These are phyloP conservation scores for Odobenus rosmarus DNA, from an alignment of 2,113 vertebrate genomes.

Conservation along the genomic window DNA sequence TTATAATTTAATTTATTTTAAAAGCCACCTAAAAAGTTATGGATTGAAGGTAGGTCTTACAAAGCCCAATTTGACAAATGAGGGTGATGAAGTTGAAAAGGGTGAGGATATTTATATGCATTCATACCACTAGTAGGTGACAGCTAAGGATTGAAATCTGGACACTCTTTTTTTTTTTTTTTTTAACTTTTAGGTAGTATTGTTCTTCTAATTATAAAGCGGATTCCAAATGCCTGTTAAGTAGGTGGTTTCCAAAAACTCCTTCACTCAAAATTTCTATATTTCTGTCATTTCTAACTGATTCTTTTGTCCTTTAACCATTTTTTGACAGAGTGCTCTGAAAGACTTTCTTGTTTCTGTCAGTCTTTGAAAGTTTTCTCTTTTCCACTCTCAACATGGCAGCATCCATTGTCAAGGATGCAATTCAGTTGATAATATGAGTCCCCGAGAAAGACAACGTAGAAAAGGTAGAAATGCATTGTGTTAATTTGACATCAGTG, in stretches of 20 bases:
- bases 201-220: slow-evolving; percentile 15
- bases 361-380: background rate
- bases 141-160: background rate
- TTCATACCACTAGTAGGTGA: background rate
- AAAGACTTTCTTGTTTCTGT: slow-evolving; percentile 16
- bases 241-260: slow-evolving; percentile 8
- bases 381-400: background rate
- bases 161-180: background rate
- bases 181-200: background rate
- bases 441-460: background rate
- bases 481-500: background rate
- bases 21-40: background rate
- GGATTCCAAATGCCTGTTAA: background rate
- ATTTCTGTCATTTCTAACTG: background rate
- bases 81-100: background rate
- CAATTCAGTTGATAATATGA: background rate
- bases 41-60: background rate
- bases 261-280: background rate
- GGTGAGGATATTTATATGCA: rapidly evolving
- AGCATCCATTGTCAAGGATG: background rate
- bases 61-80: background rate
- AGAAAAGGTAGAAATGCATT: background rate
- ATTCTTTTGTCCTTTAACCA: background rate
- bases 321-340: background rate
- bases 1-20: background rate